phyloP scores from a whole-genome alignment of 2,888 invertebrate species.

The Aplocera efformata region DNA sequence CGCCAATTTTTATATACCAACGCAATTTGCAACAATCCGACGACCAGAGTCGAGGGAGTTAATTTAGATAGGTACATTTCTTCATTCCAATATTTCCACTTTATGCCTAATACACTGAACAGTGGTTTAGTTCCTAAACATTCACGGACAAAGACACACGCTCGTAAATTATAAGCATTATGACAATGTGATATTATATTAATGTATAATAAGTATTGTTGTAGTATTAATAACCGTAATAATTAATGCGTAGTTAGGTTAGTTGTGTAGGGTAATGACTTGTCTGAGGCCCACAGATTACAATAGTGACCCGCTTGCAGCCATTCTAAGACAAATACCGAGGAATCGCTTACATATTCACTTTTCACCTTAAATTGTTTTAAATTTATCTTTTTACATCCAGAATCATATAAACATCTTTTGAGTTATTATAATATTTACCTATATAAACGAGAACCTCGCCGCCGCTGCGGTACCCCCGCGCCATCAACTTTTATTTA shows the following conservation, averaged over 20 bases:
- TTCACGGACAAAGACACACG: slow-evolving; percentile 81
- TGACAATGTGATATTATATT: slow-evolving; percentile 80
- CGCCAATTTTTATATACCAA: slow-evolving; percentile 64
- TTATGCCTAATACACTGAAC: slow-evolving; percentile 76
- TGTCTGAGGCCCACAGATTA: slow-evolving; percentile 77
- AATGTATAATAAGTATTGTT: slow-evolving; percentile 72
- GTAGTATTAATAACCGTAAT: slow-evolving; percentile 76
- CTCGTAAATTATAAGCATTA: slow-evolving; percentile 81
- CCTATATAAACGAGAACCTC: slow-evolving; percentile 70
- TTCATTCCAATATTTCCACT: slow-evolving; percentile 56
- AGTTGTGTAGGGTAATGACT: slow-evolving; percentile 66
- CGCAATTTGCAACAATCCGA: slow-evolving; percentile 51
- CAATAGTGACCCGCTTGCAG: slow-evolving; percentile 74
- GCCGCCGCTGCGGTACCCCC: slow-evolving; percentile 53
- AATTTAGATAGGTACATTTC: slow-evolving; percentile 64
- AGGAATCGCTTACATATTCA: slow-evolving; percentile 67
- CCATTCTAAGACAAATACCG: slow-evolving; percentile 77
- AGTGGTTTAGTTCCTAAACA: slow-evolving; percentile 76
- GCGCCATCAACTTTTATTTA: slow-evolving; percentile 79
- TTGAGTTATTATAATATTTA: slow-evolving; percentile 78
- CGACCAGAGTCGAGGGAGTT: slow-evolving; percentile 35
- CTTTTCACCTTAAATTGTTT: slow-evolving; percentile 67
- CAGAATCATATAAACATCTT: slow-evolving; percentile 82
- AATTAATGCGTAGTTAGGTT: slow-evolving; percentile 77
- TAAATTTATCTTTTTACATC: slow-evolving; percentile 78